Percentiles rank a stretch among this genome's conserved stretches.
phyloP scores from a whole-genome alignment of 2,113 vertebrate species.

The Todiramphus saurophagus region DNA sequence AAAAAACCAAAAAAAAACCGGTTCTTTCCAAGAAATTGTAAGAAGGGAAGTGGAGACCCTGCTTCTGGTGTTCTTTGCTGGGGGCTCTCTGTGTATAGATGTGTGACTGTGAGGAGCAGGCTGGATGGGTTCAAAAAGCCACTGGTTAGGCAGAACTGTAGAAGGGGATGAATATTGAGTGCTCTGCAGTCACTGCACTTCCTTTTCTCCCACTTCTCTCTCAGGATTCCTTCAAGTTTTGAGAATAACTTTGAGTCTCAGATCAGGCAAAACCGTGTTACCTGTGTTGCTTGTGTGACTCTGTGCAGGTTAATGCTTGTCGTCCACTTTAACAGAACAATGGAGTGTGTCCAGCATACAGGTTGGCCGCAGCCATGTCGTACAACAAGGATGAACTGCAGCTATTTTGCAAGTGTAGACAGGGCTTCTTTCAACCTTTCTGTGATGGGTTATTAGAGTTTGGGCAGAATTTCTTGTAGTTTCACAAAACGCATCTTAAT shows the following conservation, averaged over 20 bases:
- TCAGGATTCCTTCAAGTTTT: not conserved
- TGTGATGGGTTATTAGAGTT: not conserved
- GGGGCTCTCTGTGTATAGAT: not conserved
- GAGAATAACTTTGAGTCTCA: not conserved
- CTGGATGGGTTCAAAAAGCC: not conserved
- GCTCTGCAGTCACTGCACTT: not conserved
- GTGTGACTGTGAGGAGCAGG: not conserved
- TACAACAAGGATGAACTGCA: not conserved
- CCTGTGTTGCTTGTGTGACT: not conserved
- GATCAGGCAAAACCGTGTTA: not conserved
- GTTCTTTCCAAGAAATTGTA: not conserved
- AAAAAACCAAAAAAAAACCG: too few relatives aligned
- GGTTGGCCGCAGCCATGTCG: not conserved
- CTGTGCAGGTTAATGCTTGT: not conserved
- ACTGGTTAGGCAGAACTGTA: not conserved
- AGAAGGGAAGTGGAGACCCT: not conserved
- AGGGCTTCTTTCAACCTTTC: not conserved
- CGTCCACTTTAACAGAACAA: not conserved
- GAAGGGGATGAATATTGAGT: not conserved
- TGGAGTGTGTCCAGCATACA: not conserved
- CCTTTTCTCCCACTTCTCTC: not conserved
- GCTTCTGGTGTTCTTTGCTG: not conserved
- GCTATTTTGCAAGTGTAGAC: not conserved
- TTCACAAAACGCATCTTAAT: conserved; percentile 14
- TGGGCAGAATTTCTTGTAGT: not conserved